Evolutionary conservation across 2,113 vertebrate genomes (phyloP), one percentile per base, ranked within the genome.

Genomic region (Nyctereutes procyonoides): DNA sequence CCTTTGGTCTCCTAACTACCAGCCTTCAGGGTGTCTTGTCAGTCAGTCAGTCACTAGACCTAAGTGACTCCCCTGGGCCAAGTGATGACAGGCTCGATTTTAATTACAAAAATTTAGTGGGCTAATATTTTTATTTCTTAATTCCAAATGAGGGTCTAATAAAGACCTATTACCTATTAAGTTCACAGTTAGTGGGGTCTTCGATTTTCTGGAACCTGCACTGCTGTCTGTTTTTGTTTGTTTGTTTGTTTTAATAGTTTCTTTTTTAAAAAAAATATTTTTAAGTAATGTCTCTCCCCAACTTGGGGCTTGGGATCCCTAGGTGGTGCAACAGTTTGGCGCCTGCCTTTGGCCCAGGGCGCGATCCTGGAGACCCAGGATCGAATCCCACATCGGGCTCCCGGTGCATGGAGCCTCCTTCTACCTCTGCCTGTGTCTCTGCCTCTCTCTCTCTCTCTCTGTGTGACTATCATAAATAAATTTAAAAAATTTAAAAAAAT

Each of bases 161-260:
- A 95, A 96, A 94, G 51, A n/a, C 81, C 62, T 90, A 20, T 71
- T 56, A 51, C 38, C 55, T 94, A n/a, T n/a, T 71, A 55, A 62
- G 26, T 91, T 62, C n/a, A 48, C 89, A 86, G 17, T 87, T 77
- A 53, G 48, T 79, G 10, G 86, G 51, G 3, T 15, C n/a, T 94
- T 92, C 32, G 1, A 13, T 69, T 83, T 74, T 93, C 30, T 67
- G 76, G 67, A 82, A 17, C 4, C 15, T 15, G 12, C 32, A 1
- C 24, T 67, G 22, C 12, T 67, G 4, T 35, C 71, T 58, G 43
- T 53, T n/a, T 28, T 76, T 28, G 11, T 51, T 51, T 48, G 38
- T 48, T 51, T 69, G 32, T 69, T 16, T 69, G 67, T 35, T 51
- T 51, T 17, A 30, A 24, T 28, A 13, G 15, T 65, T 3, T 74